phyloP scores from a whole-genome alignment of 2,113 vertebrate species.

The Mirounga angustirostris region DNA sequence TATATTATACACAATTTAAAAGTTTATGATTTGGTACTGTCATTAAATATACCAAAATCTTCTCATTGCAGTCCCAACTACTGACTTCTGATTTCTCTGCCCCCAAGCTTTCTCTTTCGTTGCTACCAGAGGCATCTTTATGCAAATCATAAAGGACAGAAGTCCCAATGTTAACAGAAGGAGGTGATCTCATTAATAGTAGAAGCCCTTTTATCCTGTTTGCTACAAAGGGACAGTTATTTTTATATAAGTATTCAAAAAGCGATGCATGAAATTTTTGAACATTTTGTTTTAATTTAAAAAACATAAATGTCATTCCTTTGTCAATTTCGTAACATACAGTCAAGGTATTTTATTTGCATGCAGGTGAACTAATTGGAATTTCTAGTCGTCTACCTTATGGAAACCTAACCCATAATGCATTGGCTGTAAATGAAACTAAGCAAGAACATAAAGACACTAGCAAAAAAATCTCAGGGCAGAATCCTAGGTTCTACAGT shows the following conservation, averaged over 20 bases:
- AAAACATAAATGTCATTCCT: not conserved
- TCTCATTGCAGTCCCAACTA: not conserved
- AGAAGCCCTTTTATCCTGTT: not conserved
- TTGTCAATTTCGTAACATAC: not conserved
- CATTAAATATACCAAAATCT: not conserved
- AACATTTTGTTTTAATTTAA: not conserved
- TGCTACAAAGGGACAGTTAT: not conserved
- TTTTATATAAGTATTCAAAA: constrained; percentile 9
- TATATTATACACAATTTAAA: not conserved
- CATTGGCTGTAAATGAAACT: not conserved
- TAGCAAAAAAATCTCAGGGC: not conserved
- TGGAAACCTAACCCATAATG: not conserved
- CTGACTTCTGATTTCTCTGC: not conserved
- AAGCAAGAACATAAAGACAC: not conserved
- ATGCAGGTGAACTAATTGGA: not conserved
- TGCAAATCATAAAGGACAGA: not conserved
- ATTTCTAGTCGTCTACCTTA: not conserved
- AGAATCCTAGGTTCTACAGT: not conserved
- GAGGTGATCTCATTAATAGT: not conserved
- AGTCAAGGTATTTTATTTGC: not conserved
- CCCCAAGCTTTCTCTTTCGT: not conserved
- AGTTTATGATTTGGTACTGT: not conserved
- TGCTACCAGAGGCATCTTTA: not conserved
- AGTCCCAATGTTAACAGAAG: not conserved
- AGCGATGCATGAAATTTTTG: not conserved